A percentile compares a stretch with the other conserved stretches of the same genome.
Conservation (phyloP, 2,888 invertebrate species). For the Dynastes hyllus region DNA sequence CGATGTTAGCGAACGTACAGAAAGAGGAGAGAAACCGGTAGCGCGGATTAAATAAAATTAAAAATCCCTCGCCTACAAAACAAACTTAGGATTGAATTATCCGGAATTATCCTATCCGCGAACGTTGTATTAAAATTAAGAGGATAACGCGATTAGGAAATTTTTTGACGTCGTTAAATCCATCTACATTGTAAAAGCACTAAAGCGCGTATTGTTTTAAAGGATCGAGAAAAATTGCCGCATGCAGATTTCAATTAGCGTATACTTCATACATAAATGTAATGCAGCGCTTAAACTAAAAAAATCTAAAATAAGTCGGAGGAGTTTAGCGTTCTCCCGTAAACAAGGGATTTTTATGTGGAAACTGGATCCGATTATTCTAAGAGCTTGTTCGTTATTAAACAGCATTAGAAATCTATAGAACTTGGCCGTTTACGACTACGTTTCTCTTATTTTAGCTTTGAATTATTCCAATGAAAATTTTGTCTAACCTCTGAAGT, state of each 20-base stretch:
- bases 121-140: constrained; percentile 48
- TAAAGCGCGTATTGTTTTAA: background rate
- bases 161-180: constrained; percentile 37
- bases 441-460: no score
- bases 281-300: background rate
- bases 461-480: no score
- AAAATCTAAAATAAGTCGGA: background rate
- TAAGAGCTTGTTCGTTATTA: no score
- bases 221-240: constrained; percentile 10
- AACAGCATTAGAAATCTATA: no score
- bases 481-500: no score
- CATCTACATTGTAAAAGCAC: constrained; percentile 3
- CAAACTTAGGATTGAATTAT: constrained; percentile 46
- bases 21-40: constrained; percentile 10
- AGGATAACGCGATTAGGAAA: constrained; percentile 43
- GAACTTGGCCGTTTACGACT: no score
- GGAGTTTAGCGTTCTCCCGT: background rate
- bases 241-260: constrained; percentile 17
- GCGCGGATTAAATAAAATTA: constrained; percentile 38
- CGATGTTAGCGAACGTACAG: background rate
- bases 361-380: no score
- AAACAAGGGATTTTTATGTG: background rate
- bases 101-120: constrained; percentile 37
- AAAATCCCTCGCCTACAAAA: constrained; percentile 40
- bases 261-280: background rate